phyloP scores from a whole-genome alignment of 2,113 vertebrate genomes.

The Oryzias woworae region DNA sequence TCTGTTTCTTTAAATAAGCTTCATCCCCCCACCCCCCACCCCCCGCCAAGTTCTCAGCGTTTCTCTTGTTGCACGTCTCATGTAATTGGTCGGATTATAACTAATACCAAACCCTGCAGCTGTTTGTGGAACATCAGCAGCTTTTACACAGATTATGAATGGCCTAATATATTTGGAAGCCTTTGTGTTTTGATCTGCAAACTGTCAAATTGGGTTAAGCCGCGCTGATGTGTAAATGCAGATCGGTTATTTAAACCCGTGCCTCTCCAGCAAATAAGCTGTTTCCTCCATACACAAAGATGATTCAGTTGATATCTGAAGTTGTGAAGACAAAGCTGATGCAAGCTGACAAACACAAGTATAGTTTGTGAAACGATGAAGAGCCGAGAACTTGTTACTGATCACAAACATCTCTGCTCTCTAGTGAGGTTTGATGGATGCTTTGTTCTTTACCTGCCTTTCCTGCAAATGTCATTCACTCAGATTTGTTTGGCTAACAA shows the following conservation, averaged over 20 bases:
- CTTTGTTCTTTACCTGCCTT: background rate
- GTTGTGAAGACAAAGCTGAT: conserved; percentile 12
- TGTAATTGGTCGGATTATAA: conserved; percentile 51
- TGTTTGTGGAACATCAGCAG: conserved; percentile 45
- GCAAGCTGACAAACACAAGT: conserved; percentile 28
- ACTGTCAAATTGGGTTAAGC: conserved; percentile 34
- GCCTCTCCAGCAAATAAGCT: conserved; percentile 16
- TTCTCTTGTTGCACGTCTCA: conserved; percentile 28
- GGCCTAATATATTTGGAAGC: conserved; percentile 33
- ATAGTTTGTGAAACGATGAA: conserved; percentile 25
- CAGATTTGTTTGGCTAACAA: conserved; percentile 3
- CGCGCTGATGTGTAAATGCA: conserved; percentile 8
- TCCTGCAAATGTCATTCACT: conserved; percentile 17
- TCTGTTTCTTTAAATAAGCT: background rate
- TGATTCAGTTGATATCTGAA: conserved; percentile 17
- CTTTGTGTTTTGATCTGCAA: conserved; percentile 31
- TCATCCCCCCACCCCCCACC: background rate
- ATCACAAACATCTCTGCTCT: conserved; percentile 4
- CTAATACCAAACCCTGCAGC: conserved; percentile 41
- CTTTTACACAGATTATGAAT: conserved; percentile 44
- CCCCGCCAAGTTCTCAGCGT: conserved; percentile 12
- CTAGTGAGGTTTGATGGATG: conserved; percentile 5
- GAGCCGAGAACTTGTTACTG: background rate
- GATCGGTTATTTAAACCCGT: conserved; percentile 9
- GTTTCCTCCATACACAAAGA: conserved; percentile 10